Evolutionary conservation across 2,113 vertebrate species (phyloP), one percentile per base, ranked within the genome.

Genomic region (Seriola dumerili): DNA sequence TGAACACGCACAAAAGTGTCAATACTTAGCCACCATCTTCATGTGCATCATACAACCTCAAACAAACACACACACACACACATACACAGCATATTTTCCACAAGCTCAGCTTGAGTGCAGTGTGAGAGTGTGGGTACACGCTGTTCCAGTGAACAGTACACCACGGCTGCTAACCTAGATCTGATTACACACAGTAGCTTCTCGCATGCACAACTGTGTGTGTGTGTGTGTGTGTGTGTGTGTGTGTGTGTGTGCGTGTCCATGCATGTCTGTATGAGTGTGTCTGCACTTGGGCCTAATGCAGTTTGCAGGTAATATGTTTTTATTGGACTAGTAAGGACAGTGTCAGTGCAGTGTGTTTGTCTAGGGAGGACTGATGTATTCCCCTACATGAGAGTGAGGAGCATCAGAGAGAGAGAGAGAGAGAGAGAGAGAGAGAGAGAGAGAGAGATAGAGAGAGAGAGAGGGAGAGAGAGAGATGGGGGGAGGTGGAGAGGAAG

Each of bases 141-240:
- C 85, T 88, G 90, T 90, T 93, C 87, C 78, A 78, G 81, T 79
- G 70, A 91, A 83, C 81, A 72, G 65, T 76, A 76, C 64, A 84
- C 74, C 69, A 68, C 23, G 34, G 81, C 83, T 84, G 80, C 85
- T 90, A 92, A 92, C 88, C 90, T 73, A 92, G 89, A 93, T 92
- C 88, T 87, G 80, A 93, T 93, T 90, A 85, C 86, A 83, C 78
- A 73, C 80, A 62, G 76, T 36, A 32, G 83, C 79, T 82, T 7
- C 50, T 34, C n/a, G 4, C 57, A 48, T 72, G 57, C 62, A 54
- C 64, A 38, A 3, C 25, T 48, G 19, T 68, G 69, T 66, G 58
- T 77, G 71, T 76, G 67, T 29, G 4, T 59, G 42, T 42, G 32
- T 17, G n/a, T 57, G 68, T 52, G 34, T 58, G n/a, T 71, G 12